phyloP scores from a whole-genome alignment of 2,113 vertebrate species.

The Hydrochoerus hydrochaeris region DNA sequence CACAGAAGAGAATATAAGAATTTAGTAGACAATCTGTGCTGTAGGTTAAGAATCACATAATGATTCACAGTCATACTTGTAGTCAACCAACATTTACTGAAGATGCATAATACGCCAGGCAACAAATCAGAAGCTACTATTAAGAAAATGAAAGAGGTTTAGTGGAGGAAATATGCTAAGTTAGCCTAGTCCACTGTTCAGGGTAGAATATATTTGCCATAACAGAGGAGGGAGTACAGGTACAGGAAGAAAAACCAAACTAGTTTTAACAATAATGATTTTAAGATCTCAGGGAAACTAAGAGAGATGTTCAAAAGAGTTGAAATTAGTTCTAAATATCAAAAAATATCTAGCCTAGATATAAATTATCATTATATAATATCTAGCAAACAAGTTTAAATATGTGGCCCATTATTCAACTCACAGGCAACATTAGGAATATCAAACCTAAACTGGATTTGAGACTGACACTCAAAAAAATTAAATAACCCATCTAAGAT shows the following conservation, averaged over 20 bases:
- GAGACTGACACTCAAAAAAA: background rate
- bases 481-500: background rate
- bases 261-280: constrained; percentile 24
- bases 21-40: background rate
- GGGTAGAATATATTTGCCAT: background rate
- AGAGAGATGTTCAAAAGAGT: background rate
- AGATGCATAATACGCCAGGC: background rate
- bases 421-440: background rate
- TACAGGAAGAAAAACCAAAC: background rate
- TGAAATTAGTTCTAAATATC: constrained; percentile 11
- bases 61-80: background rate
- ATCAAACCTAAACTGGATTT: constrained; percentile 12
- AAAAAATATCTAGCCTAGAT: constrained; percentile 40
- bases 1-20: background rate
- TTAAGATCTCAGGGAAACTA: constrained; percentile 28
- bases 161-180: background rate
- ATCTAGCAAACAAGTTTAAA: background rate
- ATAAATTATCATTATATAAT: background rate
- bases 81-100: background rate
- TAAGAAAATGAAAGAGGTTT: background rate
- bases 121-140: background rate
- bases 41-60: background rate
- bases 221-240: background rate
- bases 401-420: background rate
- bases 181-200: background rate